Conservation (phyloP, 2,888 invertebrate genomes). For the Phorcus lineatus region DNA sequence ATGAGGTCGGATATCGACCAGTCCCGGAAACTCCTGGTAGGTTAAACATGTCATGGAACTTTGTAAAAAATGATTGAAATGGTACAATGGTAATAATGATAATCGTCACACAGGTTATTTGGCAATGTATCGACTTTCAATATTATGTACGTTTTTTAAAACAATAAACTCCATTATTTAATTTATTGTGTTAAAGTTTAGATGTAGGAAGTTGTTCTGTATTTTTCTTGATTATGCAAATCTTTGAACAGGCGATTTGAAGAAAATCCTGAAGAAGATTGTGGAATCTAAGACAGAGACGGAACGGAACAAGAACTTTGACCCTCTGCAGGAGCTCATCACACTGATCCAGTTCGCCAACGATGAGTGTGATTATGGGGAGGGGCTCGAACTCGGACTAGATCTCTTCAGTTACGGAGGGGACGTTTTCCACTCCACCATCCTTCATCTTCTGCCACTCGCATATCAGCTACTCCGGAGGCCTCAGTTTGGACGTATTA, state of each 20-base stretch:
- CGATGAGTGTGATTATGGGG: constrained; percentile 96
- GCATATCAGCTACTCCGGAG: constrained; percentile 87
- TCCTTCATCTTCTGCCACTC: constrained; percentile 82
- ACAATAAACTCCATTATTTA: too few relatives aligned
- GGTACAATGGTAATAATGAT: too few relatives aligned
- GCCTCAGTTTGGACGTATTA: constrained; percentile 84
- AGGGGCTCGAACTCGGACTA: constrained; percentile 91
- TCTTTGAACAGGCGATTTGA: constrained; percentile 79
- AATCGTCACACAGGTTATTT: too few relatives aligned
- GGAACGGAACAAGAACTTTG: constrained; percentile 81
- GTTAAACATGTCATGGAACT: too few relatives aligned
- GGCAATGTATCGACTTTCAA: too few relatives aligned
- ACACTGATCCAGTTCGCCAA: constrained; percentile 91
- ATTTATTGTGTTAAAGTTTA: too few relatives aligned
- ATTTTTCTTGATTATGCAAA: too few relatives aligned
- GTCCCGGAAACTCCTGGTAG: constrained; percentile 80
- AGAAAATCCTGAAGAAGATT: constrained; percentile 83
- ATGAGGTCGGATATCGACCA: constrained; percentile 88
- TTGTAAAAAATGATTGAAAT: too few relatives aligned
- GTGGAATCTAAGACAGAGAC: constrained; percentile 77
- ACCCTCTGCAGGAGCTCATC: constrained; percentile 86
- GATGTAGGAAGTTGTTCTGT: too few relatives aligned
- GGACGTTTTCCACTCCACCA: constrained; percentile 83
- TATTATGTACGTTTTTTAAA: too few relatives aligned
- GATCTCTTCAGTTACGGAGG: constrained; percentile 85